Conservation (phyloP, 2,113 vertebrate species). For the Gymnorhina tibicen region DNA sequence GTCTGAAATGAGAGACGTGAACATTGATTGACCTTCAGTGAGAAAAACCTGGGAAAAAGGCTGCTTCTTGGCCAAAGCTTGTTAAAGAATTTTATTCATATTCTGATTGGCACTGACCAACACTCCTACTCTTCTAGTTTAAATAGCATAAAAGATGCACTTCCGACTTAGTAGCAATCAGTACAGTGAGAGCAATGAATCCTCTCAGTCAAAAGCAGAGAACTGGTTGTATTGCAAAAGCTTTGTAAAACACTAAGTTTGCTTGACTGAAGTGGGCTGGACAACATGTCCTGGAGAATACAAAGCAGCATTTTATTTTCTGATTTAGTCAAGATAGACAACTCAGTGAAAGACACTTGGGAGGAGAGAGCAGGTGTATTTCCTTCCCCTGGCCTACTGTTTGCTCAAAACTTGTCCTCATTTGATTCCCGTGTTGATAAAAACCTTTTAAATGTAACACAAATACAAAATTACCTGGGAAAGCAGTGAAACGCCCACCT, state of each 20-base stretch:
- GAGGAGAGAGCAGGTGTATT: background rate
- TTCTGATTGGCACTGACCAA: background rate
- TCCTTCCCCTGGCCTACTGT: background rate
- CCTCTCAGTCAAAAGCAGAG: background rate
- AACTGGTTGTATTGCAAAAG: background rate
- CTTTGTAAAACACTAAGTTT: background rate
- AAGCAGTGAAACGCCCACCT: background rate
- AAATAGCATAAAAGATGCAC: background rate
- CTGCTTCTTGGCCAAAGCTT: background rate
- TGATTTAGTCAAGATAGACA: background rate
- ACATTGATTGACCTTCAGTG: background rate
- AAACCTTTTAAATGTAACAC: background rate
- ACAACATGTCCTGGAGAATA: background rate
- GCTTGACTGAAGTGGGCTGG: background rate
- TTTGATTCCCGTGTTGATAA: background rate
- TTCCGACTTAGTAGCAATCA: background rate
- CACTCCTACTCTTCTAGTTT: background rate
- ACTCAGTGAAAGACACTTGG: background rate
- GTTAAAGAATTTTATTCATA: background rate
- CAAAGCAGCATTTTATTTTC: background rate
- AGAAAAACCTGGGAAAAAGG: background rate
- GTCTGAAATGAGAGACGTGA: background rate
- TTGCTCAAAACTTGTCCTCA: background rate
- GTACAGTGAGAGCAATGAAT: background rate
- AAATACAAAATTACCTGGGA: background rate